Evolutionary conservation across 2,113 vertebrate genomes (phyloP).

Genomic region (Todiramphus saurophagus): DNA sequence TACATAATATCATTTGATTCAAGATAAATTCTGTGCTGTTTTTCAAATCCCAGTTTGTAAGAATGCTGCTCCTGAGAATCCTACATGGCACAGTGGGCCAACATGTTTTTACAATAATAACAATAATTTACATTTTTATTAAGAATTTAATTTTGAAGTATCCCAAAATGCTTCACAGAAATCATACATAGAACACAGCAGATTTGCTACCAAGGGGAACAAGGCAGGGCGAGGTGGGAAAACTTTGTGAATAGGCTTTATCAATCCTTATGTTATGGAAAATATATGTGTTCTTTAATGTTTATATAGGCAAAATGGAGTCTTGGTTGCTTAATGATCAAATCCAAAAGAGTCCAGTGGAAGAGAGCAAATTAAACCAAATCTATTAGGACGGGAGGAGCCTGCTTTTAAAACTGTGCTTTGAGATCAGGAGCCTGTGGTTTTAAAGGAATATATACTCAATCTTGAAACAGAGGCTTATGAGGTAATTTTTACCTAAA

Average conservation of each 20-base stretch:
- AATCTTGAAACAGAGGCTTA: neutral
- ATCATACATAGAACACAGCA: neutral
- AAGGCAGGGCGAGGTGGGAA: neutral
- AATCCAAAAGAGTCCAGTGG: neutral
- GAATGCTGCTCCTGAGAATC: constrained; percentile 33
- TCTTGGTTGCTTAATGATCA: neutral
- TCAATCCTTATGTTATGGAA: neutral
- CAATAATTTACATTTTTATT: constrained; percentile 37
- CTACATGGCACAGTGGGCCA: constrained; percentile 19
- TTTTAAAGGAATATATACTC: neutral
- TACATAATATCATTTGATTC: constrained; percentile 59
- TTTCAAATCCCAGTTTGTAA: constrained; percentile 64
- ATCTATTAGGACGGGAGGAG: neutral
- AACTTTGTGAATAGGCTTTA: neutral
- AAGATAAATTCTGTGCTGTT: constrained; percentile 58
- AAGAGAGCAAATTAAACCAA: neutral
- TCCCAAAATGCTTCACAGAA: neutral
- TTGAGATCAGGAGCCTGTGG: neutral
- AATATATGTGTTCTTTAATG: neutral
- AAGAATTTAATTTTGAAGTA: constrained; percentile 7
- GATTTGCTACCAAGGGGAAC: neutral
- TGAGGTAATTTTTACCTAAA: neutral
- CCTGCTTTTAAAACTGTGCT: neutral
- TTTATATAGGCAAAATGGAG: neutral
- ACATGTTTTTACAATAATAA: constrained; percentile 52